Evolutionary conservation across 2,888 invertebrate species (phyloP).

Genomic region (Clepsis dumicolana): DNA sequence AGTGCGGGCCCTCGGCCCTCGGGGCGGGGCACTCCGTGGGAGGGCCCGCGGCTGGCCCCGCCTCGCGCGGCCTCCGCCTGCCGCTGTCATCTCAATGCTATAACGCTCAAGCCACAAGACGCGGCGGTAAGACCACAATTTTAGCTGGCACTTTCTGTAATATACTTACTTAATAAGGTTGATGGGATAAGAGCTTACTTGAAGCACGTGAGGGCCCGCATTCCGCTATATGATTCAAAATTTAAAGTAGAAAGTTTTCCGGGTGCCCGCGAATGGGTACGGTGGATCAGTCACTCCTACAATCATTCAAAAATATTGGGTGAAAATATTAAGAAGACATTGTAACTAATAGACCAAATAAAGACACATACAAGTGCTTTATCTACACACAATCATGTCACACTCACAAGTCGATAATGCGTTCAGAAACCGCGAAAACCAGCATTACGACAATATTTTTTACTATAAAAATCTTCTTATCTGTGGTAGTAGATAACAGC

Average conservation of each 20-base stretch:
- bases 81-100: neutral
- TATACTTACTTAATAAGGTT: neutral
- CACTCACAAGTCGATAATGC: no score
- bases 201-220: neutral
- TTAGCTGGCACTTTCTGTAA: neutral
- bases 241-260: neutral
- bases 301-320: no score
- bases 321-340: no score
- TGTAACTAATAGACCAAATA: no score
- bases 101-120: neutral
- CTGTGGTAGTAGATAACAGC: no score
- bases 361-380: no score
- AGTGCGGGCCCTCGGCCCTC: slow-evolving; percentile 27
- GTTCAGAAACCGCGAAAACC: no score
- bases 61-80: slow-evolving; percentile 56
- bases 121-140: neutral
- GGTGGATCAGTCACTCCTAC: no score
- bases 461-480: no score
- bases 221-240: slow-evolving; percentile 1
- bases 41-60: slow-evolving; percentile 51
- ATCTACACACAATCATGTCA: no score
- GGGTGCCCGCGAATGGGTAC: neutral
- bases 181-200: neutral
- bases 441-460: no score
- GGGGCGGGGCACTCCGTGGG: slow-evolving; percentile 41